Base-by-base conservation (phyloP, 2,113 vertebrate genomes). In the Synchiropus splendidus region DNA sequence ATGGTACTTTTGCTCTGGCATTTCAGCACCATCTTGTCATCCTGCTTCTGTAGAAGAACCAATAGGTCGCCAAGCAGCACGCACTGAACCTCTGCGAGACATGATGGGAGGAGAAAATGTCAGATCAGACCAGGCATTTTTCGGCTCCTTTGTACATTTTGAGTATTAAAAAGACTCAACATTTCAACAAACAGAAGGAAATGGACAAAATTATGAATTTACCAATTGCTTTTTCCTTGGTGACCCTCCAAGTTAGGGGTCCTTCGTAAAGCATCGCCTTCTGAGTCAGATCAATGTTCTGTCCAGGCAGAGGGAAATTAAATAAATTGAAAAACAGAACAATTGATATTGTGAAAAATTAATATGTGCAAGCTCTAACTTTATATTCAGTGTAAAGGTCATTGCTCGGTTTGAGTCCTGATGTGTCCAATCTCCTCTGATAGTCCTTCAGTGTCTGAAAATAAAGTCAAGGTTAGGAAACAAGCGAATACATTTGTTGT, bases 151-250 rank as follows among this genome's bases (percentile, higher is more conserved):
- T n/a, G n/a, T n/a, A n/a, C n/a, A n/a, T n/a, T n/a, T n/a, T n/a
- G n/a, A n/a, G n/a, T n/a, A n/a, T n/a, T n/a, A n/a, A n/a, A n/a
- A n/a, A n/a, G n/a, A n/a, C n/a, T n/a, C n/a, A n/a, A n/a, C 21
- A 27, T 27, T 27, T 27, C 8, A 27, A 27, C 4, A 27, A 27
- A 27, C n/a, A 8, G 21, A 27, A 27, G 21, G 8, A 5, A 27
- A 27, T 2, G 33, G n/a, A n/a, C n/a, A n/a, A n/a, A n/a, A n/a
- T n/a, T n/a, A n/a, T 6, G 6, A 42, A 46, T 51, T 74, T 75
- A 91, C 91, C 91, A 4, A 92, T 64, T 13, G 87, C 79, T 63
- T 92, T 92, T 66, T 92, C 90, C 55, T 83, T 90, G 6, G 89
- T 92, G 36, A 92, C 80, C 56, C 64, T 87, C 90, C 91, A 92